A percentile compares a stretch with the other conserved stretches of the same genome.
Evolutionary conservation across 2,113 vertebrate genomes (phyloP).

Genomic region (Eonycteris spelaea): DNA sequence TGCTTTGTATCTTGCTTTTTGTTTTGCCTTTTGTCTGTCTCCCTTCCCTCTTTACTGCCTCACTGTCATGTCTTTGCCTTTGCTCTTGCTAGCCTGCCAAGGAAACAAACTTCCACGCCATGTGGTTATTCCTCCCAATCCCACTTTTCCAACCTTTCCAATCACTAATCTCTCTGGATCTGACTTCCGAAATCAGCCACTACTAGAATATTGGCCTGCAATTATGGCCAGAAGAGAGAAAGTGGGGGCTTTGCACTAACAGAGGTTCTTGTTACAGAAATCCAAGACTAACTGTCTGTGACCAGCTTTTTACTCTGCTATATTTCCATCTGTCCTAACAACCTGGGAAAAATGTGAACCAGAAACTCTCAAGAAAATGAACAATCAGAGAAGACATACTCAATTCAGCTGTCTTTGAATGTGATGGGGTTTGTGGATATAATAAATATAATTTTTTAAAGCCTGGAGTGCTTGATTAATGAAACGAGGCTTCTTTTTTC

Average conservation of each 20-base stretch:
- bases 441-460: constrained; percentile 50
- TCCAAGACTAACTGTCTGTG: neutral
- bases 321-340: neutral
- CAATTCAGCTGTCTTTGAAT: neutral
- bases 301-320: neutral
- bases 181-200: neutral
- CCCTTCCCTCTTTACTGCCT: neutral
- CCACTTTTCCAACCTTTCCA: neutral
- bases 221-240: neutral
- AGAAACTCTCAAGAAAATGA: neutral
- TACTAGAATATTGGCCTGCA: neutral
- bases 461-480: constrained; percentile 43
- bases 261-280: neutral
- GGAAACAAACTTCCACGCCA: neutral
- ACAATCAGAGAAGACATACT: neutral
- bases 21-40: neutral
- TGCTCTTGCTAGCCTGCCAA: neutral
- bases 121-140: neutral
- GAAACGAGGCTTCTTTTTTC: constrained; percentile 35
- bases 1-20: neutral
- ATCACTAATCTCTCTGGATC: neutral
- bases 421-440: constrained; percentile 13
- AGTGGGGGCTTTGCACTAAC: neutral
- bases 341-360: neutral
- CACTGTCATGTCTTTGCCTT: neutral